Evolutionary conservation across 2,888 invertebrate species (phyloP), one percentile per base, ranked within the genome.

Genomic region (Eristalis pertinax): DNA sequence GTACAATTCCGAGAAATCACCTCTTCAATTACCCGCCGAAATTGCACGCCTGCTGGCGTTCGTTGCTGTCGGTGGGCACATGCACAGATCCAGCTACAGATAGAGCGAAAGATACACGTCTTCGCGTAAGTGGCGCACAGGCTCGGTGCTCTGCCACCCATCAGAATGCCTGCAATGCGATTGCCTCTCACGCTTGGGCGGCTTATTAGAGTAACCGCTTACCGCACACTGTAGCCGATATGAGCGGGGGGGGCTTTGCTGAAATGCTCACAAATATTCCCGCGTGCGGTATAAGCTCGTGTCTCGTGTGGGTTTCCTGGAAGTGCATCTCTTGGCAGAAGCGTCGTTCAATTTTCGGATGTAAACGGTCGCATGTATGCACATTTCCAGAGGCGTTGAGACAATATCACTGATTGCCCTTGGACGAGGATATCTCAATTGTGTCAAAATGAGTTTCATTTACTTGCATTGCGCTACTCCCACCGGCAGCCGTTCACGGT

Each of bases 1-100:
- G 62, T 62, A 73, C 72, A 73, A 38, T 73, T 73, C 72, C 62
- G 62, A 41, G 73, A 63, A 73, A 43, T 63, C 62, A 43, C 72
- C 72, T 72, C 72, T 62, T 62, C 62, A 72, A 60, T 62, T 63
- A 62, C 43, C 11, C 43, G 73, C 41, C 73, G 62, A 63, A 43
- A 73, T 63, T 63, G 29, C 73, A 43, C 63, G 43, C 29, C 26
- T 29, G 38, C 60, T 38, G 60, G 60, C 70, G 62, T 72, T 72
- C 60, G 32, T 10, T 19, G 15, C 7, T 26, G 3, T 8, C 11
- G 15, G 19, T 4, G n/a, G n/a, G 19, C 5, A 56, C 29, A 3
- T 58, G 2, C n/a, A 19, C n/a, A 22, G 2, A 13, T 0, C 32
- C 32, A 4, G 7, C 4, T 1, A 32, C 32, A n/a, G 8, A 50